These are phyloP conservation scores for Oegoconia quadripuncta DNA, from an alignment of 2,888 invertebrate species.

Conservation along the genomic window DNA sequence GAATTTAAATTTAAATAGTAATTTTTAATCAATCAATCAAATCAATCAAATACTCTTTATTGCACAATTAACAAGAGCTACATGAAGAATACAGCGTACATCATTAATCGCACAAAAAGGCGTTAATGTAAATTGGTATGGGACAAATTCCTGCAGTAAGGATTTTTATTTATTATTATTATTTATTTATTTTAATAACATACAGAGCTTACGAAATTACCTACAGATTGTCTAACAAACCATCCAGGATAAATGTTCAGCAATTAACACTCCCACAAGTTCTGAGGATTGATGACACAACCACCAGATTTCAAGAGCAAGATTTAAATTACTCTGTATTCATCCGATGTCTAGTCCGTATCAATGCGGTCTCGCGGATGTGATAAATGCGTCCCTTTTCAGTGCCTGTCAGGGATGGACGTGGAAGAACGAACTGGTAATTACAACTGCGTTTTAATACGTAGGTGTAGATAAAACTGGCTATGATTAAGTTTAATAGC, in stretches of 20 bases:
- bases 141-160: too few species aligned
- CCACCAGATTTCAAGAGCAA: conserved; percentile 48
- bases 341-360: conserved; percentile 47
- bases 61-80: too few species aligned
- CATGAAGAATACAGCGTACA: too few species aligned
- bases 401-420: conserved; percentile 44
- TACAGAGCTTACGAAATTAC: too few species aligned
- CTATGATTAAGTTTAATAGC: conserved; percentile 17
- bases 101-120: too few species aligned
- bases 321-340: conserved; percentile 61
- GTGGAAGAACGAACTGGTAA: conserved; percentile 50
- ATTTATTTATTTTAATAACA: too few species aligned
- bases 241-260: conserved; percentile 43
- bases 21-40: too few species aligned
- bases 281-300: conserved; percentile 46
- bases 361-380: conserved; percentile 47
- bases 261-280: conserved; percentile 43
- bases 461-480: conserved; percentile 20
- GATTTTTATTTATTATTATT: too few species aligned
- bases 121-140: too few species aligned
- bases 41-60: too few species aligned
- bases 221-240: too few species aligned
- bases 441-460: conserved; percentile 32
- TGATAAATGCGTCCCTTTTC: conserved; percentile 67
- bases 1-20: too few species aligned